Percentiles rank a stretch among this genome's conserved stretches.
Conservation (phyloP, 1,140 invertebrate genomes). For the Lepidurus couesii region DNA sequence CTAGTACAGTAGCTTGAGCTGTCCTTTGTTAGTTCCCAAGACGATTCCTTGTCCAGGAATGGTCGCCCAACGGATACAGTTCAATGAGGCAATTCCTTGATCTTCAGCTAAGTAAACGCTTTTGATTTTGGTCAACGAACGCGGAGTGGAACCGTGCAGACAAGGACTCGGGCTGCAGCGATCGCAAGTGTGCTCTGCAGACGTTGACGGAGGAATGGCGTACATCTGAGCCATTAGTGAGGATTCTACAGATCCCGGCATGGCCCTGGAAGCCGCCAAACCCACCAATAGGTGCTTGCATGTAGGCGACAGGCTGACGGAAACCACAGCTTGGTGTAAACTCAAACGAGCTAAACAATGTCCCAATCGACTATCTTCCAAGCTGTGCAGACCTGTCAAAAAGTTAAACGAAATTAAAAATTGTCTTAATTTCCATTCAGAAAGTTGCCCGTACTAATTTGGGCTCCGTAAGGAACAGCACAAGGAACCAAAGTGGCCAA, state of each 20-base stretch:
- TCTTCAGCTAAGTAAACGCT: slow-evolving; percentile 41
- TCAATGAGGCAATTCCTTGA: slow-evolving; percentile 61
- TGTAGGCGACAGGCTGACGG: slow-evolving; percentile 71
- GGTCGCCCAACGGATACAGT: slow-evolving; percentile 77
- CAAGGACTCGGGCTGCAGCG: slow-evolving; percentile 36
- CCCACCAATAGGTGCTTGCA: slow-evolving; percentile 71
- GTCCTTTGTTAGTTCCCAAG: slow-evolving; percentile 76
- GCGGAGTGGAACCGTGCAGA: slow-evolving; percentile 34
- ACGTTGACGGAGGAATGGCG: slow-evolving; percentile 27
- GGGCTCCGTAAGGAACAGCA: slow-evolving; percentile 34
- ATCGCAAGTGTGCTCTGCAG: not conserved
- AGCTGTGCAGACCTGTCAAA: slow-evolving; percentile 65
- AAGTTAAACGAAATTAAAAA: slow-evolving; percentile 25
- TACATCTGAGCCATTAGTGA: slow-evolving; percentile 31
- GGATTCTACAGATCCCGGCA: slow-evolving; percentile 38
- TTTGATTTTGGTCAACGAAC: not conserved
- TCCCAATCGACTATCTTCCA: slow-evolving; percentile 64
- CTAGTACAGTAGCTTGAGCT: slow-evolving; percentile 59
- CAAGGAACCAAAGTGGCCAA: slow-evolving; percentile 64
- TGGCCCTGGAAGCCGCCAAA: slow-evolving; percentile 57
- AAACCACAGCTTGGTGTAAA: slow-evolving; percentile 71
- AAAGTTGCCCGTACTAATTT: not conserved
- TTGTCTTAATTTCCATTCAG: not conserved
- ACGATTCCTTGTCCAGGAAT: slow-evolving; percentile 72
- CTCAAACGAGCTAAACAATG: slow-evolving; percentile 68